phyloP scores from a whole-genome alignment of 2,113 vertebrate genomes.

The Hypomesus transpacificus region DNA sequence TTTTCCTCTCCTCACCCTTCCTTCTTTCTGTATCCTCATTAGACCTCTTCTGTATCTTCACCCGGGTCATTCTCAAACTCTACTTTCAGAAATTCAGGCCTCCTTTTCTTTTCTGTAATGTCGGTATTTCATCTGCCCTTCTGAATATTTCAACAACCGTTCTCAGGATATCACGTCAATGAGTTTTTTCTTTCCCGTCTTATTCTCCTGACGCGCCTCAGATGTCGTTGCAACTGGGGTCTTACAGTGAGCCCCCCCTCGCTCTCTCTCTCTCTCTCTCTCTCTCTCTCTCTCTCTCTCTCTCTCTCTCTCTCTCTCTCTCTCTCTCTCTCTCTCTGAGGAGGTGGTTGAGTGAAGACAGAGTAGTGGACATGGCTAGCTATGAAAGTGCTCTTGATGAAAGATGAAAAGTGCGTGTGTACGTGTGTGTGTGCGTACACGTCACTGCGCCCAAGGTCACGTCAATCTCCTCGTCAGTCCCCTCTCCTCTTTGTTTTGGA shows the following conservation, averaged over 20 bases:
- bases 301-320: slow-evolving; percentile 1
- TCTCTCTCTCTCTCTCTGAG: background rate
- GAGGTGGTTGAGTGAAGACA: background rate
- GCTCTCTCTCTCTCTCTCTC: background rate
- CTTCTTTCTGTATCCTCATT: slow-evolving; percentile 25
- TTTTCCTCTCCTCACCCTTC: background rate
- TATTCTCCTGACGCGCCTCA: background rate
- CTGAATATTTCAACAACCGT: slow-evolving; percentile 16
- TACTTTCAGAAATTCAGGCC: slow-evolving; percentile 9
- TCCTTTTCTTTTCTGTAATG: background rate
- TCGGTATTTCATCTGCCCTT: background rate
- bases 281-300: background rate
- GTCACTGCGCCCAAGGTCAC: no score
- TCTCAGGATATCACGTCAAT: background rate
- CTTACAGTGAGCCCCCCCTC: no score
- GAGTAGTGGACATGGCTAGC: no score
- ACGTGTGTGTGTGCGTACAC: no score
- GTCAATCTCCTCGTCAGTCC: no score
- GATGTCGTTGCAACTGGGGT: background rate
- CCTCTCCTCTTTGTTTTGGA: no score
- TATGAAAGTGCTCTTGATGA: no score
- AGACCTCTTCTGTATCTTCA: slow-evolving; percentile 16
- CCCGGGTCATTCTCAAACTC: slow-evolving; percentile 16
- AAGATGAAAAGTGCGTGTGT: no score
- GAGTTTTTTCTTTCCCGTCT: background rate